phyloP scores from a whole-genome alignment of 2,888 invertebrate genomes.

The Caenorhabditis afra region DNA sequence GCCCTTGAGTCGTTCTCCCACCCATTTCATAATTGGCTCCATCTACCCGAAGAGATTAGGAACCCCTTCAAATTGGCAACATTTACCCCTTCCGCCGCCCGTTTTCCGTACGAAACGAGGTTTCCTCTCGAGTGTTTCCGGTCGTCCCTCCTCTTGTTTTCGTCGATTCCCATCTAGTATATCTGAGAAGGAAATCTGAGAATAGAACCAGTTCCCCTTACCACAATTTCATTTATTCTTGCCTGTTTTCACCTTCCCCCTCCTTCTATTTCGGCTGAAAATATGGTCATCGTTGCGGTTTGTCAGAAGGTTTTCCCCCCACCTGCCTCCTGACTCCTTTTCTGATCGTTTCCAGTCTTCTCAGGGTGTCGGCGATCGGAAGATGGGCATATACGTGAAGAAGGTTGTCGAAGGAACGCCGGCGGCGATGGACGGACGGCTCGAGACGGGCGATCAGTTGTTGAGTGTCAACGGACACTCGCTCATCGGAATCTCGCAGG shows the following conservation, averaged over 20 bases:
- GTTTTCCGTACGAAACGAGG: constrained; percentile 19
- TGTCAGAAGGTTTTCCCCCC: constrained; percentile 34
- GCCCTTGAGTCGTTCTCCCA: constrained; percentile 10
- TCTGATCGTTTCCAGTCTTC: constrained; percentile 17
- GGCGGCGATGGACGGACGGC: constrained; percentile 87
- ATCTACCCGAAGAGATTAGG: constrained; percentile 11
- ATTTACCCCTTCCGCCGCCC: constrained; percentile 35
- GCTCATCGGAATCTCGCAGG: constrained; percentile 88
- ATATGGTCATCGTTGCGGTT: constrained; percentile 56
- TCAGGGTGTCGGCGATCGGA: constrained; percentile 87
- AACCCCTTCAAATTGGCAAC: constrained; percentile 26
- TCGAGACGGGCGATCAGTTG: constrained; percentile 97
- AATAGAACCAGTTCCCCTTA: background rate
- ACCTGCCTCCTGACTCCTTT: background rate
- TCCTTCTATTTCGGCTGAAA: background rate
- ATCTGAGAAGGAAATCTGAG: too few species aligned
- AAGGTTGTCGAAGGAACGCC: constrained; percentile 91
- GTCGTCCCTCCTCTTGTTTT: background rate
- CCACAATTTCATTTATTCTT: background rate
- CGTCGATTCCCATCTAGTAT: constrained; percentile 3
- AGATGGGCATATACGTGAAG: constrained; percentile 97
- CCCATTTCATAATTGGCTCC: too few species aligned
- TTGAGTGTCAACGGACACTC: constrained; percentile 97
- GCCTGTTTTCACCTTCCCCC: background rate
- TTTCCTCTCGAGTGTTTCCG: constrained; percentile 2